A percentile compares a stretch with the other conserved stretches of the same genome.
Evolutionary conservation across 2,888 invertebrate genomes (phyloP).

Genomic region (Diabrotica balteata): DNA sequence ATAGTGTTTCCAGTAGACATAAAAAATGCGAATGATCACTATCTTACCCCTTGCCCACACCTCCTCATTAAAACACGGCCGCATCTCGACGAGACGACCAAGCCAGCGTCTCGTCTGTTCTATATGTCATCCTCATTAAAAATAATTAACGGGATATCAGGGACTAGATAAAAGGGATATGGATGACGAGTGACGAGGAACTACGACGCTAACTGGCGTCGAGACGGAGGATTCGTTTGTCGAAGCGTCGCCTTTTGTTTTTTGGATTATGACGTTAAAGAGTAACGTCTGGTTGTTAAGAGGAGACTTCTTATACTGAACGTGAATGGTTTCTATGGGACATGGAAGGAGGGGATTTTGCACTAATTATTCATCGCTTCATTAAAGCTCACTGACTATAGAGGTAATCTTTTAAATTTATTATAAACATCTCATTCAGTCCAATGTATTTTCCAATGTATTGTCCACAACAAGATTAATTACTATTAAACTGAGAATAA

Average conservation of each 20-base stretch:
- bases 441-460: no score
- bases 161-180: slow-evolving; percentile 31
- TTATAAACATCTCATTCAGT: no score
- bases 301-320: background rate
- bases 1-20: background rate
- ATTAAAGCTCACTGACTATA: no score
- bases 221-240: slow-evolving; percentile 18
- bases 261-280: slow-evolving; percentile 10
- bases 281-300: background rate
- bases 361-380: no score
- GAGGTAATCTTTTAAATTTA: no score
- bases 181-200: slow-evolving; percentile 26
- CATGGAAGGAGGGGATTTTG: no score
- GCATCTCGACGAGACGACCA: slow-evolving; percentile 10
- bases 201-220: slow-evolving; percentile 13
- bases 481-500: no score
- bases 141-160: slow-evolving; percentile 41
- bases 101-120: slow-evolving; percentile 20
- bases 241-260: slow-evolving; percentile 21
- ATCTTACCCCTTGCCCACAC: slow-evolving; percentile 1
- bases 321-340: no score
- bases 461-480: no score
- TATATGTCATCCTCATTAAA: slow-evolving; percentile 37
- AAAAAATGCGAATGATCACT: background rate
- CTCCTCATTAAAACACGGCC: slow-evolving; percentile 12